phyloP scores from a whole-genome alignment of 1,140 invertebrate genomes.

The Halyomorpha halys region DNA sequence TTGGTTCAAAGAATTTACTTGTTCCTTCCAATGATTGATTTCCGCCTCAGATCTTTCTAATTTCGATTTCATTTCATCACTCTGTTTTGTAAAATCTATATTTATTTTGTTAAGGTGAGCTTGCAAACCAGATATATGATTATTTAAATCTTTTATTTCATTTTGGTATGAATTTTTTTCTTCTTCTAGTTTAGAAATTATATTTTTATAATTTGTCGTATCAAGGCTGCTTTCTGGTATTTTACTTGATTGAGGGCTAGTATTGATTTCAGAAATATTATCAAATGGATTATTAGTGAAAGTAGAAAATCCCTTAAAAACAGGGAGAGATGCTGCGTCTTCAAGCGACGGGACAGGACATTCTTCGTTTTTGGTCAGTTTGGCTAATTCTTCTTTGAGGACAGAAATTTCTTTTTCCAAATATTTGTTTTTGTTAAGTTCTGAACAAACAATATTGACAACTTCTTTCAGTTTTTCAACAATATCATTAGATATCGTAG shows the following conservation, averaged over 20 bases:
- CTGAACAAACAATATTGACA: too few relatives aligned
- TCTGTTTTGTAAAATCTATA: too few relatives aligned
- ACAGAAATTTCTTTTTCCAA: too few relatives aligned
- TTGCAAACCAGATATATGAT: neutral
- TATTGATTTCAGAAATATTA: neutral
- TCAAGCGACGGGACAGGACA: too few relatives aligned
- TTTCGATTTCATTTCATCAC: slow-evolving; percentile 2
- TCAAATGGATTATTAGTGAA: slow-evolving; percentile 5
- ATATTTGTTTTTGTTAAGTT: too few relatives aligned
- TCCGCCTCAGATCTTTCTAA: slow-evolving; percentile 3
- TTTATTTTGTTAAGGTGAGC: slow-evolving; percentile 6
- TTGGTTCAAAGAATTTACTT: neutral
- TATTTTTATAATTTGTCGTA: neutral
- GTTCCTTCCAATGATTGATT: neutral
- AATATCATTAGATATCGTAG: too few relatives aligned
- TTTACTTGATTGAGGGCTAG: neutral
- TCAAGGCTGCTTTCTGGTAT: neutral
- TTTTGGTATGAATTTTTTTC: slow-evolving; percentile 25
- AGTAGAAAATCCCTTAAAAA: slow-evolving; percentile 10
- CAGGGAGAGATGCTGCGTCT: neutral
- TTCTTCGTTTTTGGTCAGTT: too few relatives aligned
- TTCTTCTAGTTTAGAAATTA: slow-evolving; percentile 29
- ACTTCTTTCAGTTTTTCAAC: too few relatives aligned
- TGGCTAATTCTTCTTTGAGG: too few relatives aligned
- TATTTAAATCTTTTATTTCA: slow-evolving; percentile 30